Percentiles rank a stretch among this genome's conserved stretches.
Evolutionary conservation across 2,888 invertebrate species (phyloP).

Genomic region (Drosophila prostipennis): DNA sequence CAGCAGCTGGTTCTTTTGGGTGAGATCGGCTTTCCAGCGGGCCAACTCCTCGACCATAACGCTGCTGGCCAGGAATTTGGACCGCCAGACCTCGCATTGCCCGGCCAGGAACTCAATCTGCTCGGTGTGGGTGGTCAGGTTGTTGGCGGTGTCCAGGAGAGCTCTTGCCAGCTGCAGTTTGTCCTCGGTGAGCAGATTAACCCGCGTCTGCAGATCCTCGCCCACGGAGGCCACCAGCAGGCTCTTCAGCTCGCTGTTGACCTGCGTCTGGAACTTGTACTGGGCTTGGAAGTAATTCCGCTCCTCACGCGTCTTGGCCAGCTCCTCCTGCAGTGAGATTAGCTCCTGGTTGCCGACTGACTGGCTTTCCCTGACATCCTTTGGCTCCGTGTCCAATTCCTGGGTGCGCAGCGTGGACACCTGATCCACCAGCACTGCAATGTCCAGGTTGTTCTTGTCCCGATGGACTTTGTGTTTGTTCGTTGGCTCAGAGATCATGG

Average conservation of each 20-base stretch:
- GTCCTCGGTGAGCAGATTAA: constrained; percentile 95
- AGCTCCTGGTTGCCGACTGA: constrained; percentile 48
- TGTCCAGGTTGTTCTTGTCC: constrained; percentile 87
- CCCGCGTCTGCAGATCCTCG: constrained; percentile 95
- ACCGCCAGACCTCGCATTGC: constrained; percentile 98
- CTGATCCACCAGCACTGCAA: constrained; percentile 88
- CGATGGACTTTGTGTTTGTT: constrained; percentile 54
- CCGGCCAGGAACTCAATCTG: constrained; percentile 96
- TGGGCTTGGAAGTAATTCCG: constrained; percentile 91
- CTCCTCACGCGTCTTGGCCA: constrained; percentile 86
- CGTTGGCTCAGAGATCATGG: constrained; percentile 87
- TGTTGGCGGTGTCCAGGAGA: constrained; percentile 92
- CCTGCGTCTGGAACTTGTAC: constrained; percentile 94
- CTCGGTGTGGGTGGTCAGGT: constrained; percentile 94
- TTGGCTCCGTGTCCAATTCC: constrained; percentile 86
- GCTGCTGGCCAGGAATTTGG: constrained; percentile 97
- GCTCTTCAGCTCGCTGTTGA: constrained; percentile 96
- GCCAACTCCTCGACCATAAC: constrained; percentile 97
- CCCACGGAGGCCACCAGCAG: constrained; percentile 97
- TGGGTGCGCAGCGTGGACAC: constrained; percentile 89
- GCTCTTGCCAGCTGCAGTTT: constrained; percentile 94
- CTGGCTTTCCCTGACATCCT: constrained; percentile 58
- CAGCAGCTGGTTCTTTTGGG: constrained; percentile 85
- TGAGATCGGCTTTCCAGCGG: constrained; percentile 92
- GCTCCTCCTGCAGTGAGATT: constrained; percentile 60